Evolutionary conservation across 2,888 invertebrate species (phyloP), one percentile per base, ranked within the genome.

Genomic region (Hecatera dysodea): DNA sequence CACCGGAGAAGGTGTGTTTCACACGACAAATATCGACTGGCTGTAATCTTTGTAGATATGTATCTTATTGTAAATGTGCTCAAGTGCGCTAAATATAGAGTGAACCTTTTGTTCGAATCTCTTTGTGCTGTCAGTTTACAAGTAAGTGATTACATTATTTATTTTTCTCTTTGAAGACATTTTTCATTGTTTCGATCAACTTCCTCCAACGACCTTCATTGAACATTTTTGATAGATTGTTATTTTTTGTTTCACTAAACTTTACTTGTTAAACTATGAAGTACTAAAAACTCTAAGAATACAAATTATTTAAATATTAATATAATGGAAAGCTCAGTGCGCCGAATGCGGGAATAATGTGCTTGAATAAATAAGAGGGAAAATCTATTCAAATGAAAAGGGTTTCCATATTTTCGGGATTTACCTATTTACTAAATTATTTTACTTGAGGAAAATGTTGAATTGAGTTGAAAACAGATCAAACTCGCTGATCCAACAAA

Each of bases 141-240:
- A 52, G 36, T 64, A 24, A 69, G 42, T 61, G 39, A 60, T 56
- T 19, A 61, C n/a, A 46, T 52, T 61, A 62, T 59, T 36, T 69
- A 24, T 60, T 62, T 65, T 66, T 53, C 36, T 61, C 42, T 72
- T 63, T 53, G 57, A 56, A 24, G 19, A 57, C n/a, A 11, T 36
- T 57, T n/a, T 46, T 61, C n/a, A 36, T 53, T 24, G 29, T 24
- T 24, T 64, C 2, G 11, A 57, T 62, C 17, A 46, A 36, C 52
- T 46, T 63, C 17, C 4, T 17, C 22, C 1, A 29, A 6, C 15
- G 29, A 15, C 15, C 4, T 36, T 44, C 2, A 2, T n/a, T 29
- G 27, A 22, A 33, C 8, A 15, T 2, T 52, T 70, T 36, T 63
- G n/a, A 48, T 19, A 42, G 29, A 15, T 39, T 12, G 0, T 68